Percentiles rank a stretch among this genome's conserved stretches.
These are phyloP conservation scores for Hemicordylus capensis DNA, from an alignment of 2,113 vertebrate genomes.

Conservation along the genomic window DNA sequence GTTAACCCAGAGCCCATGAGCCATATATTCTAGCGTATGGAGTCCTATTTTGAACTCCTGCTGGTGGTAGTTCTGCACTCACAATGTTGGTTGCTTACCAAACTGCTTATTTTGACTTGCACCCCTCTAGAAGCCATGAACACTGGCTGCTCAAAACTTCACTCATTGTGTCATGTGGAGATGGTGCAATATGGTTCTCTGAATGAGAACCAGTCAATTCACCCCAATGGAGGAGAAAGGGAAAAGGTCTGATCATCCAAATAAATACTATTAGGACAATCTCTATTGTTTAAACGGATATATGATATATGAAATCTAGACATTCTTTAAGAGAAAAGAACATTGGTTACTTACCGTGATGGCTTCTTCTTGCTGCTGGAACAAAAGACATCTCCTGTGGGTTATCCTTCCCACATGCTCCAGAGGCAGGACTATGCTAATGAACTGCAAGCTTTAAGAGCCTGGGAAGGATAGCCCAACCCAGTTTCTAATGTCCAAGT, in stretches of 20 bases:
- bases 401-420: too few relatives aligned
- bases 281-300: neutral
- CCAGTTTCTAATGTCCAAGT: too few relatives aligned
- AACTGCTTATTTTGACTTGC: neutral
- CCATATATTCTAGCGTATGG: neutral
- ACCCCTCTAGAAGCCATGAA: neutral
- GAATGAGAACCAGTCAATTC: too few relatives aligned
- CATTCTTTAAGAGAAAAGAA: slow-evolving; percentile 12
- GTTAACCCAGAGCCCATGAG: neutral
- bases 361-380: too few relatives aligned
- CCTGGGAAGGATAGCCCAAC: too few relatives aligned
- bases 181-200: neutral
- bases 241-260: neutral
- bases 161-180: too few relatives aligned
- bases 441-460: too few relatives aligned
- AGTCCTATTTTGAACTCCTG: neutral
- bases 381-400: too few relatives aligned
- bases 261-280: neutral
- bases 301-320: neutral
- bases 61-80: neutral
- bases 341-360: too few relatives aligned
- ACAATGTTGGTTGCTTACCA: neutral
- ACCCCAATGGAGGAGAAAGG: neutral
- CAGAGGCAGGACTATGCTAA: too few relatives aligned
- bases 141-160: neutral